Evolutionary conservation across 2,797 vertebrate genomes (phyloP).

Genomic region (Acanthurus lineatus): DNA sequence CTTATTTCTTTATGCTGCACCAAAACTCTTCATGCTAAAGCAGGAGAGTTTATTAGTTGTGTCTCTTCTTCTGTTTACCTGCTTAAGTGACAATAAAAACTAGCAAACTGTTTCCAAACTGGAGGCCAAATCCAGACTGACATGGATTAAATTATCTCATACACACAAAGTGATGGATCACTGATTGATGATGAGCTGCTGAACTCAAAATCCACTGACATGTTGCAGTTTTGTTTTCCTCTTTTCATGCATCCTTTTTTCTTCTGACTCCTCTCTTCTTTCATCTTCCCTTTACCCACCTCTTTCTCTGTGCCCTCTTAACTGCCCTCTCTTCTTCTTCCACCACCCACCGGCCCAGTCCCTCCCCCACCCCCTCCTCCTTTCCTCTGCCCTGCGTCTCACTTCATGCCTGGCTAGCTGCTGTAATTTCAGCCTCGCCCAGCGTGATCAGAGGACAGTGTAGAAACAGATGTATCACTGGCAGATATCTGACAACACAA

Average conservation of each 20-base stretch:
- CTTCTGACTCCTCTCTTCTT: not conserved
- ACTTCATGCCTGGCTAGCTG: constrained; percentile 67
- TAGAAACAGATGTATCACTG: constrained; percentile 77
- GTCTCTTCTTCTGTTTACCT: constrained; percentile 15
- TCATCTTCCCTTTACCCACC: not conserved
- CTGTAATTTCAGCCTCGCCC: constrained; percentile 71
- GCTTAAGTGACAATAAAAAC: constrained; percentile 5
- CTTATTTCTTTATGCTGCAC: constrained; percentile 15
- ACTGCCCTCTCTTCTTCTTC: not conserved
- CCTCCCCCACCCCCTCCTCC: constrained; percentile 17
- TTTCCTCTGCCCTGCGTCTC: constrained; percentile 43
- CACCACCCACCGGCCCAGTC: not conserved
- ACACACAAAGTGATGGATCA: constrained; percentile 31
- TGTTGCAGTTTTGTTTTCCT: constrained; percentile 22
- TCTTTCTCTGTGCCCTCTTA: constrained; percentile 3
- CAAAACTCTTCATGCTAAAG: constrained; percentile 22
- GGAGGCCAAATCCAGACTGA: constrained; percentile 43
- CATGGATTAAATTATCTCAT: constrained; percentile 30
- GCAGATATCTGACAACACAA: constrained; percentile 71
- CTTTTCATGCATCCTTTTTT: not conserved
- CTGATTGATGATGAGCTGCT: constrained; percentile 54
- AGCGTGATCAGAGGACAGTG: constrained; percentile 65
- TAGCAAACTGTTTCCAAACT: constrained; percentile 26
- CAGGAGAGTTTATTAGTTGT: constrained; percentile 16
- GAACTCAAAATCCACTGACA: constrained; percentile 28